A percentile compares a stretch with the other conserved stretches of the same genome.
Evolutionary conservation across 2,113 vertebrate genomes (phyloP).

Genomic region (Stegostoma tigrinum): DNA sequence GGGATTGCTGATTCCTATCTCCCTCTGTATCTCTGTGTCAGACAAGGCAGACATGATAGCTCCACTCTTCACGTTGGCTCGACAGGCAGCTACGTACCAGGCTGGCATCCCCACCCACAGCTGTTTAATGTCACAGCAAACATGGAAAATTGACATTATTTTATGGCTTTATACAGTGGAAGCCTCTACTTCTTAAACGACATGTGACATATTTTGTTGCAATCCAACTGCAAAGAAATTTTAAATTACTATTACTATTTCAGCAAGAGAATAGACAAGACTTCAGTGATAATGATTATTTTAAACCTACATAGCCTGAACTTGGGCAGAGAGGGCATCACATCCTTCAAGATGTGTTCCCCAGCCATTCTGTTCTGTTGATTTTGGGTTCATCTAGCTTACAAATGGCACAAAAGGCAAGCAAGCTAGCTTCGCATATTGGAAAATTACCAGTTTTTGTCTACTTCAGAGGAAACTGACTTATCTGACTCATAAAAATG

Average conservation of each 20-base stretch:
- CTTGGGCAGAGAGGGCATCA: not conserved
- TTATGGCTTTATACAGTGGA: not conserved
- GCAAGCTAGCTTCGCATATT: not conserved
- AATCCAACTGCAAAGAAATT: too few relatives aligned
- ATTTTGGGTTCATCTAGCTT: not conserved
- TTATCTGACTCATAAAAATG: not conserved
- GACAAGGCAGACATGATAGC: constrained; percentile 96
- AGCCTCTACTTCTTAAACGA: not conserved
- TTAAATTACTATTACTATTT: not conserved
- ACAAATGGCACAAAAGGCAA: not conserved
- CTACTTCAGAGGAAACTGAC: not conserved
- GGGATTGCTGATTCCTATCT: constrained; percentile 94
- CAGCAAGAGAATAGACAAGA: not conserved
- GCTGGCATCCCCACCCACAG: constrained; percentile 98
- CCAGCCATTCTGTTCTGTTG: not conserved
- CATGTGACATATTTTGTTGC: not conserved
- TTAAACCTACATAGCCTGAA: not conserved
- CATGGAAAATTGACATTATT: constrained; percentile 12
- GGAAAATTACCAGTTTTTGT: not conserved
- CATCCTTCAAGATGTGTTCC: not conserved
- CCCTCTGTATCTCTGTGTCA: constrained; percentile 92
- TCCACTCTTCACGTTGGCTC: constrained; percentile 93
- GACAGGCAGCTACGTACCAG: constrained; percentile 92
- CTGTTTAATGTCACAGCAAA: constrained; percentile 49
- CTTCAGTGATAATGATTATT: not conserved